Evolutionary conservation across 2,888 invertebrate genomes (phyloP).

Genomic region (Dryocosmus kuriphilus): DNA sequence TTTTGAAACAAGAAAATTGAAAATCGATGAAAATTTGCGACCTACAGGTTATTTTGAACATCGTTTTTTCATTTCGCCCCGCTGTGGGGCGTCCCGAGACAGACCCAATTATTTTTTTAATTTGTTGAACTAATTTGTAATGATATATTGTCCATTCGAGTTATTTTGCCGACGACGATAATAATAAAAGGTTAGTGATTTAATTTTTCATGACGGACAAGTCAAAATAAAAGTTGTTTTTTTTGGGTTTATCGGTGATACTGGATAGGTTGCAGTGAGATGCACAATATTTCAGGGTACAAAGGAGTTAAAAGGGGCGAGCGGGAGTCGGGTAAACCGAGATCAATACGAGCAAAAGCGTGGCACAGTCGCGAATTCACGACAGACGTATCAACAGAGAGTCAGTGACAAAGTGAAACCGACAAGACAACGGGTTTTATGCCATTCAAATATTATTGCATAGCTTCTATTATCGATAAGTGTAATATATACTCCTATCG

Average conservation of each 20-base stretch:
- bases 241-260: not conserved
- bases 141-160: too few species aligned
- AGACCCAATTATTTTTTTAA: too few species aligned
- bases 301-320: slow-evolving; percentile 2
- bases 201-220: not conserved
- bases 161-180: not conserved
- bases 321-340: slow-evolving; percentile 55
- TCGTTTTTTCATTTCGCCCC: too few species aligned
- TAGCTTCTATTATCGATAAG: slow-evolving; percentile 11
- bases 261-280: not conserved
- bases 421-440: not conserved
- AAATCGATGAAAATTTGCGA: too few species aligned
- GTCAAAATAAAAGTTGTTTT: not conserved
- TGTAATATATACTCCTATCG: not conserved
- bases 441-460: slow-evolving; percentile 6
- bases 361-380: slow-evolving; percentile 67
- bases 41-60: too few species aligned
- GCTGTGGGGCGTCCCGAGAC: too few species aligned
- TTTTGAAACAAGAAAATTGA: too few species aligned
- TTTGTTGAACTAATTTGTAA: too few species aligned
- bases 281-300: slow-evolving; percentile 6
- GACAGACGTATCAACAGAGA: slow-evolving; percentile 61
- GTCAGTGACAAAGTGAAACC: not conserved
- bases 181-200: not conserved
- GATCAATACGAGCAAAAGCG: slow-evolving; percentile 68